Conservation (phyloP, 1,140 invertebrate species). For the Drosophila lacteicornis region DNA sequence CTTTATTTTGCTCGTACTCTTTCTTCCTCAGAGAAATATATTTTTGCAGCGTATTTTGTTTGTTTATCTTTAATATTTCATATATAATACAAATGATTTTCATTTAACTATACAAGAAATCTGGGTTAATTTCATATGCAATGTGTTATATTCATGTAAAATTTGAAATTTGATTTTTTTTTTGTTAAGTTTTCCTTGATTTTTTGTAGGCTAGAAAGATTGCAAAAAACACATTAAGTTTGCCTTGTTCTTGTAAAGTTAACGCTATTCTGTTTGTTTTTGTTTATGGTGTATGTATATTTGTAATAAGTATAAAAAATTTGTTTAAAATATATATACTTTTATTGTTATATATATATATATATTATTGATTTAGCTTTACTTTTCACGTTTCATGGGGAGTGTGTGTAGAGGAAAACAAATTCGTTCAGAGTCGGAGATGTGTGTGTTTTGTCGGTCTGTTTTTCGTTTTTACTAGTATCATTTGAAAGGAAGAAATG, state of each 20-base stretch:
- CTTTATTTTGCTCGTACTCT: conserved; percentile 33
- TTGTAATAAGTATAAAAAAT: conserved; percentile 79
- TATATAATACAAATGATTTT: conserved; percentile 79
- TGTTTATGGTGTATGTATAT: conserved; percentile 65
- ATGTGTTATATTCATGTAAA: conserved; percentile 54
- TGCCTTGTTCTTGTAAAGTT: conserved; percentile 64
- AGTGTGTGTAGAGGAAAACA: conserved; percentile 37
- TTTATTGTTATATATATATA: conserved; percentile 30
- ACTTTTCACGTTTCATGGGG: conserved; percentile 29
- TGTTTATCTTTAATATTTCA: conserved; percentile 56
- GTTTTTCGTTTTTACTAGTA: background rate
- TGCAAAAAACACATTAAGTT: conserved; percentile 67
- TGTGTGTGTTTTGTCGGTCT: conserved; percentile 21
- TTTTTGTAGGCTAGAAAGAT: conserved; percentile 59
- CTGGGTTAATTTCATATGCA: conserved; percentile 61
- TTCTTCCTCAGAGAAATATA: conserved; percentile 29
- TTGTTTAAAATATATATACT: conserved; percentile 74
- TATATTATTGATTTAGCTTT: conserved; percentile 54
- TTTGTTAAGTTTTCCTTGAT: conserved; percentile 12
- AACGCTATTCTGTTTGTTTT: conserved; percentile 51
- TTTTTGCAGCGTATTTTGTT: conserved; percentile 42
- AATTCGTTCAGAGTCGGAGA: conserved; percentile 60
- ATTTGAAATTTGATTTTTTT: conserved; percentile 62
- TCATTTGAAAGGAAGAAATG: conserved; percentile 5
- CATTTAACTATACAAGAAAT: conserved; percentile 78